Evolutionary conservation across 2,797 vertebrate genomes (phyloP), one percentile per base, ranked within the genome.

Genomic region (Nyctalus aviator): DNA sequence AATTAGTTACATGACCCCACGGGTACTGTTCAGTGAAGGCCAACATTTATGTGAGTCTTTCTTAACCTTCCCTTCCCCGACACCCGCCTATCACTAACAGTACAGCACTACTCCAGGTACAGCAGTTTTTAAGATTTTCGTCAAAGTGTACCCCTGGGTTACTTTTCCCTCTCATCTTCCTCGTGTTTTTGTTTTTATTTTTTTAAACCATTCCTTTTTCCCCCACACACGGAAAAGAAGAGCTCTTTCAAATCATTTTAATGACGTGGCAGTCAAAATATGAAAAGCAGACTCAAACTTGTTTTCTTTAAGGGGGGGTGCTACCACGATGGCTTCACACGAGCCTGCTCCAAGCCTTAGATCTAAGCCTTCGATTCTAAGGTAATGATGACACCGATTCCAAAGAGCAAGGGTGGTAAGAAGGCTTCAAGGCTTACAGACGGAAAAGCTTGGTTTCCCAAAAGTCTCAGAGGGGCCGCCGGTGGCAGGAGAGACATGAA

Each of bases 211-310:
- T 32, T 59, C 14, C 21, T 72, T 94, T 50, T 17, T 30, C 20
- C 30, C 68, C 75, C 72, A 77, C 57, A 73, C 48, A 91, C 50
- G 93, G 55, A 88, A 77, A 81, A 87, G 8, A 35, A 83, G 27
- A 77, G 32, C 50, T 84, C 64, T 76, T 92, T 94, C 66, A 79
- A 90, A 76, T 77, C 41, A 96, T 83, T 94, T 92, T 97, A 97
- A 97, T 97, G 94, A 96, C 18, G 30, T 7, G n/a, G 14, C 68
- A 90, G 25, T 91, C 23, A 91, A 87, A 93, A 75, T 18, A 62
- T 3, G 27, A 53, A 86, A 90, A 68, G 13, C 57, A 73, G 37
- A 75, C 25, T 91, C 10, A 48, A 59, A 50, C 4, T 66, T 81
- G 15, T 77, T 88, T 55, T 35, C 53, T 68, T 90, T 62, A 46